A percentile compares a stretch with the other conserved stretches of the same genome.
phyloP scores from a whole-genome alignment of 2,888 invertebrate genomes.

The Sminthurinus aureus region DNA sequence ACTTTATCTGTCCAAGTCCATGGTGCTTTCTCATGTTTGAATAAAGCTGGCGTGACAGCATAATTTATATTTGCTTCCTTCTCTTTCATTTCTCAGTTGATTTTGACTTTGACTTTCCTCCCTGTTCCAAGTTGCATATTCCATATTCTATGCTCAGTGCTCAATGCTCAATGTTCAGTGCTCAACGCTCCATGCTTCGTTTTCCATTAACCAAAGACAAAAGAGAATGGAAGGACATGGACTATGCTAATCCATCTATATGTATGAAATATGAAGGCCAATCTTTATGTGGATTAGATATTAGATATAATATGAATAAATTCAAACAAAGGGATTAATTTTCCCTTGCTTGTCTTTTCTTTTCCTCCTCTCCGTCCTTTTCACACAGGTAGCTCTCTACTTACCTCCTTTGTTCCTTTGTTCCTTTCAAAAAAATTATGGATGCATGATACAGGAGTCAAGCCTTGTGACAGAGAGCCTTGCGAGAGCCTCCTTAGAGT shows the following conservation, averaged over 20 bases:
- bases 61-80: background rate
- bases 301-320: background rate
- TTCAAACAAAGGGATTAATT: background rate
- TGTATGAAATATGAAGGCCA: too few species aligned
- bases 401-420: background rate
- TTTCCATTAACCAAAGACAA: background rate
- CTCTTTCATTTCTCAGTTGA: background rate
- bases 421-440: too few species aligned
- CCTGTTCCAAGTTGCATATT: too few species aligned
- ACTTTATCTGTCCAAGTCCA: background rate
- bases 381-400: background rate
- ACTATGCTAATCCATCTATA: background rate
- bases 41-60: background rate
- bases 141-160: too few species aligned
- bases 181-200: too few species aligned
- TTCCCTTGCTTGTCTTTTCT: background rate
- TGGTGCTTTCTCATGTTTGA: background rate
- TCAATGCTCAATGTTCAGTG: too few species aligned
- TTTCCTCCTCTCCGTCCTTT: background rate
- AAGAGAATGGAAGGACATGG: background rate
- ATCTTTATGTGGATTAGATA: too few species aligned
- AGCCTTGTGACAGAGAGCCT: too few species aligned
- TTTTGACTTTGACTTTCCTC: too few species aligned
- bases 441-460: too few species aligned
- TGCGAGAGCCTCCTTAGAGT: too few species aligned